Evolutionary conservation across 2,888 invertebrate species (phyloP), one percentile per base, ranked within the genome.

Genomic region (Xylophagus ater): DNA sequence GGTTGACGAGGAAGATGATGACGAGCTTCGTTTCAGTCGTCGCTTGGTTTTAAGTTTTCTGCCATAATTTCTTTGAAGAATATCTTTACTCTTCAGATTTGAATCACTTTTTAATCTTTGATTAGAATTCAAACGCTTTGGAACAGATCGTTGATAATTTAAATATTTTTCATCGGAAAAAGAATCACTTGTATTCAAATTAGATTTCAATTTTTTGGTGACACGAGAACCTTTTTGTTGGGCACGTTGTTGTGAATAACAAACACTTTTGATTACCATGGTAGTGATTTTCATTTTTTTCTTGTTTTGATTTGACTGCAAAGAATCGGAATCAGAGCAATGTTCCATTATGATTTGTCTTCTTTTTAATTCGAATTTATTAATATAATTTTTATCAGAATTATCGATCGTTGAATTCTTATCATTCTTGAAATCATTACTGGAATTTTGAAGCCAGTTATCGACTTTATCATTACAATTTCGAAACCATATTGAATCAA

Each of bases 181-280:
- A n/a, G n/a, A n/a, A n/a, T n/a, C n/a, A n/a, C n/a, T n/a, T n/a
- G n/a, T n/a, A n/a, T n/a, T n/a, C n/a, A n/a, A n/a, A n/a, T n/a
- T n/a, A n/a, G n/a, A n/a, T n/a, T n/a, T 21, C 20, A 20, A 20
- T 15, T 8, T 25, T 26, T 14, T 14, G 17, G 14, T 4, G 15
- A 15, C 3, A 14, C 5, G 2, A 32, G 25, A 3, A 26, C 18
- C 19, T 23, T 12, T 1, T 20, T 39, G 9, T 26, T 20, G 3
- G 40, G 19, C n/a, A n/a, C n/a, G n/a, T n/a, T n/a, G n/a, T n/a
- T n/a, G n/a, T 3, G 37, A 40, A 26, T 23, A 41, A 17, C 44
- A 37, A 33, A 30, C 43, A 8, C 32, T 17, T 30, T 45, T 45
- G 13, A 45, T 46, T 9, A 43, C 43, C 42, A 43, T 43, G 13